A percentile compares a stretch with the other conserved stretches of the same genome.
These are phyloP conservation scores for Lapara coniferarum DNA, from an alignment of 2,888 invertebrate species.

Conservation along the genomic window DNA sequence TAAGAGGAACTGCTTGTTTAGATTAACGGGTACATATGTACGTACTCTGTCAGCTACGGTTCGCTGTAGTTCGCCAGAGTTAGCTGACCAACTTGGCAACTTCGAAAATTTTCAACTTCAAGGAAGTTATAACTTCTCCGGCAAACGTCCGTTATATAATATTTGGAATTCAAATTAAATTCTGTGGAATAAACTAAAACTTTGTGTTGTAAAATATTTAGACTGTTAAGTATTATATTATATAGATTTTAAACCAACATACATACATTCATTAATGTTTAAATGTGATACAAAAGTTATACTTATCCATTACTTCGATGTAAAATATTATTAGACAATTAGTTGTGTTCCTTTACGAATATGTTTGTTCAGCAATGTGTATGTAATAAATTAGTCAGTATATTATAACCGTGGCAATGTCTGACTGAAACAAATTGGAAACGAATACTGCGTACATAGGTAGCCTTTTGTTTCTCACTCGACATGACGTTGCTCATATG, in stretches of 20 bases:
- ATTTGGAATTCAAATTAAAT: too few relatives aligned
- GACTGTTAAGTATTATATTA: too few relatives aligned
- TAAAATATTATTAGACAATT: neutral
- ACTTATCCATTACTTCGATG: too few relatives aligned
- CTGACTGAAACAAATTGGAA: conserved; percentile 28
- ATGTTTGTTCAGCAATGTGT: neutral
- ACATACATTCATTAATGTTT: too few relatives aligned
- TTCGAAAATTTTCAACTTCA: neutral
- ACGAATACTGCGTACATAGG: neutral
- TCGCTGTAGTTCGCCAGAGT: neutral
- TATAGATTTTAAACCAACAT: too few relatives aligned
- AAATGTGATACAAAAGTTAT: too few relatives aligned
- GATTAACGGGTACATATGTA: conserved; percentile 27
- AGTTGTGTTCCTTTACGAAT: neutral
- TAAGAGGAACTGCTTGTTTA: conserved; percentile 43
- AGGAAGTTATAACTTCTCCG: too few relatives aligned
- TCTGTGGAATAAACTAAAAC: too few relatives aligned
- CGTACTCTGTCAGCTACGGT: neutral
- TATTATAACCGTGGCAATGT: conserved; percentile 13
- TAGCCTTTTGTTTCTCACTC: conserved; percentile 9
- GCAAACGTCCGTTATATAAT: too few relatives aligned
- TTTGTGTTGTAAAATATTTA: too few relatives aligned
- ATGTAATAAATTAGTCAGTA: conserved; percentile 7
- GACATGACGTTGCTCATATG: neutral
- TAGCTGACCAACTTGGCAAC: neutral